phyloP scores from a whole-genome alignment of 2,888 invertebrate genomes.

The Sisyra terminalis region DNA sequence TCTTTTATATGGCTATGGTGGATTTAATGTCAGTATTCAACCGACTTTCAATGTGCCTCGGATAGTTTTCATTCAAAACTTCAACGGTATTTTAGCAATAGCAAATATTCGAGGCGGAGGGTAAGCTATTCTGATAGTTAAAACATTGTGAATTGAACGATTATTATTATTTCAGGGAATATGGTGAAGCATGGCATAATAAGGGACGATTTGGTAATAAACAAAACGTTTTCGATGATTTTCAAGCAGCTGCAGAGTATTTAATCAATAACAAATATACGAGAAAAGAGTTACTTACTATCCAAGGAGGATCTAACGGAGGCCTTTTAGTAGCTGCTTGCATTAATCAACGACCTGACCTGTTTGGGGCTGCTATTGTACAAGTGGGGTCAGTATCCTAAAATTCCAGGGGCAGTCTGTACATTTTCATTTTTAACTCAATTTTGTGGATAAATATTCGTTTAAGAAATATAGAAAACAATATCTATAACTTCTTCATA shows the following conservation, averaged over 20 bases:
- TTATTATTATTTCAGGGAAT: slow-evolving; percentile 58
- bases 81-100: slow-evolving; percentile 76
- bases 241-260: slow-evolving; percentile 82
- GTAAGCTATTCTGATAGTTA: slow-evolving; percentile 36
- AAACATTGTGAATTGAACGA: neutral
- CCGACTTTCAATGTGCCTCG: slow-evolving; percentile 80
- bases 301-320: slow-evolving; percentile 94
- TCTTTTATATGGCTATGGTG: slow-evolving; percentile 90
- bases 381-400: slow-evolving; percentile 83
- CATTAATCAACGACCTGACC: slow-evolving; percentile 85
- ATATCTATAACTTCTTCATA: no score
- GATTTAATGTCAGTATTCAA: slow-evolving; percentile 84
- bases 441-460: neutral
- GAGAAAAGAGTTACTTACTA: slow-evolving; percentile 50
- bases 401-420: no score
- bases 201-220: slow-evolving; percentile 80
- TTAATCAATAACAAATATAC: slow-evolving; percentile 71
- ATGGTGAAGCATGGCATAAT: slow-evolving; percentile 96
- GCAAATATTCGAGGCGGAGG: slow-evolving; percentile 95
- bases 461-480: neutral
- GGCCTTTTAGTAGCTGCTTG: slow-evolving; percentile 92
- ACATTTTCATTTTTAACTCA: no score
- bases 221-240: slow-evolving; percentile 96
- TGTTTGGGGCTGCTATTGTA: slow-evolving; percentile 83
- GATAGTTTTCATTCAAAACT: slow-evolving; percentile 75